Evolutionary conservation across 2,888 invertebrate genomes (phyloP), one percentile per base, ranked within the genome.

Genomic region (Eupithecia centaureata): DNA sequence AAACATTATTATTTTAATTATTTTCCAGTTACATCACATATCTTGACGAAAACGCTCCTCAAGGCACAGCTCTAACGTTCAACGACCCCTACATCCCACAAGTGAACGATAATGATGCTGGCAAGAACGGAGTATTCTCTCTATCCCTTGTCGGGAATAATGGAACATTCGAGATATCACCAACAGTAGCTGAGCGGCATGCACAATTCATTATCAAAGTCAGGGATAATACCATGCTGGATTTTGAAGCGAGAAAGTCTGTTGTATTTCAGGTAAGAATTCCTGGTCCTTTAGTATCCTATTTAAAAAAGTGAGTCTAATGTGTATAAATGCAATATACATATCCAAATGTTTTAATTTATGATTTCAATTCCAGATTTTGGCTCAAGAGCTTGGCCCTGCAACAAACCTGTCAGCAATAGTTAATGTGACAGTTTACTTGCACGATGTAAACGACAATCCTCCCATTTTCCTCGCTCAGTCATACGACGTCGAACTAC

Each of bases 391-490:
- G 86, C 92, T 97, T 42, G 96, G 96, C 51, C 96, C 96, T 74
- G 94, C 95, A 30, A 95, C 96, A 58, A 97, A 97, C 85, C 91
- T 96, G 60, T 95, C 97, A 62, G 95, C 95, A 4, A 94, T 94
- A 61, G 96, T 96, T 8, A 96, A 96, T 72, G 95, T 98, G 0
- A 96, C 96, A 1, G 96, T 98, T 13, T 95, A 96, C 79, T 89
- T 99, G 30, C 95, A 96, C 73, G 98, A 99, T 82, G 94, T 96
- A 10, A 98, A 99, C 82, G 98, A 99, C 84, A 98, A 98, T 86
- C 94, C 96, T 32, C 98, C 98, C 1, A 91, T 95, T 69, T 98
- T 98, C 82, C 91, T 95, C 15, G 95, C 96, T 76, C 89, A 95
- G 47, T 94, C 95, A 1, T 99, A 98, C 84, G 94, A 95, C 33